Percentiles rank a stretch among this genome's conserved stretches.
Evolutionary conservation across 2,797 vertebrate genomes (phyloP).

Genomic region (Coranthus polyacanthus): DNA sequence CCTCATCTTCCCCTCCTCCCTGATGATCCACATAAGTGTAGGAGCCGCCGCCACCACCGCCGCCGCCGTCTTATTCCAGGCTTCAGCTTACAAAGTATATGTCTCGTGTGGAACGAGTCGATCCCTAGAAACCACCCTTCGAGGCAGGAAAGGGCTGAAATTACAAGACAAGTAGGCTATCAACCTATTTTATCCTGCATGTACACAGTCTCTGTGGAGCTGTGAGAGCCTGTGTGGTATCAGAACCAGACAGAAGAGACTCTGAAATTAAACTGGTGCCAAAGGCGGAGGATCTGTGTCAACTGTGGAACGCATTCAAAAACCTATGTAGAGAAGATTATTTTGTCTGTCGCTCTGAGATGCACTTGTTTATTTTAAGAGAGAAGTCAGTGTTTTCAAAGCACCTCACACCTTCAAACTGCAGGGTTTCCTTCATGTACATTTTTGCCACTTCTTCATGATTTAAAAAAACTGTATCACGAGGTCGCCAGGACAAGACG

Average conservation of each 20-base stretch:
- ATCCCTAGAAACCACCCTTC: conserved; percentile 35
- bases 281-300: conserved; percentile 44
- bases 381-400: too few relatives aligned
- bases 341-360: not conserved
- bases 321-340: conserved; percentile 21
- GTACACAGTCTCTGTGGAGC: conserved; percentile 21
- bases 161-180: conserved; percentile 57
- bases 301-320: conserved; percentile 24
- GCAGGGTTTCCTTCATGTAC: too few relatives aligned
- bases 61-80: conserved; percentile 10
- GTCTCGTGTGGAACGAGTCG: not conserved
- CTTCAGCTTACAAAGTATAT: conserved; percentile 21
- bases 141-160: conserved; percentile 35
- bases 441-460: too few relatives aligned
- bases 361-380: not conserved
- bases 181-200: conserved; percentile 47
- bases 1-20: conserved; percentile 26
- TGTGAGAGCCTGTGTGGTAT: conserved; percentile 25
- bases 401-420: too few relatives aligned
- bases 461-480: too few relatives aligned
- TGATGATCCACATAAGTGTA: conserved; percentile 29
- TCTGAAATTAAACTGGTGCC: conserved; percentile 38
- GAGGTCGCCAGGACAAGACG: too few relatives aligned
- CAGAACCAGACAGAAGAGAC: conserved; percentile 35
- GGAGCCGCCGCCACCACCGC: too few relatives aligned